Conservation (phyloP, 2,113 vertebrate species). For the Labrus mixtus region DNA sequence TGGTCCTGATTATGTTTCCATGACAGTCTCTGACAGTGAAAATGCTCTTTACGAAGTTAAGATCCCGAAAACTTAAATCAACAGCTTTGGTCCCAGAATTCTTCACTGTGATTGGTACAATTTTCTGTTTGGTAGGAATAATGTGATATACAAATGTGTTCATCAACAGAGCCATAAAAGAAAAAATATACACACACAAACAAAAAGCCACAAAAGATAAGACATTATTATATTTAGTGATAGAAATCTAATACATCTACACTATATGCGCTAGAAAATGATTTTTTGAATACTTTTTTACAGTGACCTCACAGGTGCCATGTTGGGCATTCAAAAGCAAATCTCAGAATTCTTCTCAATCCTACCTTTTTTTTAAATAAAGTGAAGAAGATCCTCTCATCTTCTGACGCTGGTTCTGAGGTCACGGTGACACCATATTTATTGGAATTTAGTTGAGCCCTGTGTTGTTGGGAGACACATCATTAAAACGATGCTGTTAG, state of each 20-base stretch:
- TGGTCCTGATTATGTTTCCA: slow-evolving; percentile 12
- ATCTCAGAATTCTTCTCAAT: neutral
- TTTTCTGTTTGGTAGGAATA: slow-evolving; percentile 9
- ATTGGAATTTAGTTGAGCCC: neutral
- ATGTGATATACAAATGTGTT: neutral
- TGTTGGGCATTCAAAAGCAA: neutral
- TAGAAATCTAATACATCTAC: neutral
- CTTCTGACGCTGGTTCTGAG: neutral
- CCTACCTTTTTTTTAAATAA: slow-evolving; percentile 22
- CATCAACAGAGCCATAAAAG: neutral
- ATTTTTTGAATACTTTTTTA: too few species aligned
- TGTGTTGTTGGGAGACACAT: neutral
- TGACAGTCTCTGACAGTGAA: slow-evolving; percentile 32
- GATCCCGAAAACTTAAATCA: neutral
- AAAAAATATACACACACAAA: neutral
- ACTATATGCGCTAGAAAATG: too few species aligned
- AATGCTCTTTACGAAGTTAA: slow-evolving; percentile 17
- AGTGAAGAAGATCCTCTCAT: slow-evolving; percentile 23
- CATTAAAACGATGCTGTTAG: neutral
- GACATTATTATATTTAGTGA: neutral
- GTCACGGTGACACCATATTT: neutral
- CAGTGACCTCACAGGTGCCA: too few species aligned
- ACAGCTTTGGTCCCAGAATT: slow-evolving; percentile 3
- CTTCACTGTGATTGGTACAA: slow-evolving; percentile 3
- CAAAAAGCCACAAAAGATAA: neutral